Base-by-base conservation (phyloP, 2,888 invertebrate species). In the Synanthedon myopaeformis region DNA sequence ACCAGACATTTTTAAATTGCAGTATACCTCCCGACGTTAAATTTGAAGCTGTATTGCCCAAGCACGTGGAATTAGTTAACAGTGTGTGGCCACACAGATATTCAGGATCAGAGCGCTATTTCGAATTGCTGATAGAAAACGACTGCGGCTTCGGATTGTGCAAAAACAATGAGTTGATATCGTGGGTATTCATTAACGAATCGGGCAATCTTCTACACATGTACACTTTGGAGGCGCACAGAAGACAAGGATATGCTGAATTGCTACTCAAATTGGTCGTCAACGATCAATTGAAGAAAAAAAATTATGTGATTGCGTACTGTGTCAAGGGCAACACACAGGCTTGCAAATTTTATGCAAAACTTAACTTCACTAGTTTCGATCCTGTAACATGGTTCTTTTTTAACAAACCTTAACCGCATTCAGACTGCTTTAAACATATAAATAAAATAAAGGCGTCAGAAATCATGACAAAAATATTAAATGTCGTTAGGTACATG, bases 131-230 rank as follows among this genome's bases (percentile, higher is more conserved):
- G 2, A 59, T 61, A 5, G 54, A 57, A 51, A 55, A 60, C 4
- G 57, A 63, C n/a, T 42, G 56, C 13, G 65, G 64, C 5, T 66
- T 59, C 50, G 67, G 67, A 3, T 51, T 67, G 11, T 69, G 60
- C 53, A 58, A 60, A 19, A 51, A 60, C 10, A 14, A 57, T 5
- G 53, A 64, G 35, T 53, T 66, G 5, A 51, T 62, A 5, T 57
- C 64, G 5, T 69, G 66, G 65, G 60, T 63, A 6, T 62, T 65
- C 13, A 51, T 63, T 8, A 65, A 62, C 13, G 66, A 67, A 62
- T 59, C 58, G 41, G 67, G 67, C 4, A 55, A 59, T 17, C 53
- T 69, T 0, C 55, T 60, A 8, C 64, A 67, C 49, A 42, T 67
- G 12, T 67, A 53, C 13, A 65, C 64, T 11, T 12, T 62, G 12